Conservation (phyloP, 2,888 invertebrate species). For the Nebria brevicollis region DNA sequence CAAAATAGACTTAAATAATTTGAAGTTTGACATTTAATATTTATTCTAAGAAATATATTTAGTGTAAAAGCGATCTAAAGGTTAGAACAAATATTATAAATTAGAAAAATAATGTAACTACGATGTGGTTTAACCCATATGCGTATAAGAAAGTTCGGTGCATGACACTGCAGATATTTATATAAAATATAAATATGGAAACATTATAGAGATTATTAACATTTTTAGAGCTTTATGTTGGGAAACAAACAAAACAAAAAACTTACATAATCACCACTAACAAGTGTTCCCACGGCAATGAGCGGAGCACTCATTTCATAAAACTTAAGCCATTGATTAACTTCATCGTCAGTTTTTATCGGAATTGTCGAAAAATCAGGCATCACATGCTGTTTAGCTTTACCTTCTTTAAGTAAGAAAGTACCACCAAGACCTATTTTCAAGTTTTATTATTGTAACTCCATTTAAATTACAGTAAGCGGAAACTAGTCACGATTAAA, state of each 20-base stretch:
- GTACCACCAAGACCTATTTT: slow-evolving; percentile 84
- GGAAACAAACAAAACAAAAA: background rate
- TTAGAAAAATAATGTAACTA: too few relatives aligned
- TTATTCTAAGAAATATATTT: too few relatives aligned
- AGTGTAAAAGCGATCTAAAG: too few relatives aligned
- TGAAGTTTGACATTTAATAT: too few relatives aligned
- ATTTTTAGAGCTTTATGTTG: too few relatives aligned
- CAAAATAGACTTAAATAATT: too few relatives aligned
- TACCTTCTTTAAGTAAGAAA: slow-evolving; percentile 85
- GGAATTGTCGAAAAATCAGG: slow-evolving; percentile 86
- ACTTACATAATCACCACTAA: slow-evolving; percentile 83
- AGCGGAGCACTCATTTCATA: slow-evolving; percentile 92
- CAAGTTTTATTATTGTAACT: background rate
- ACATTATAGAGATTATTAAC: too few relatives aligned
- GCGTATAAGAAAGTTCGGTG: too few relatives aligned
- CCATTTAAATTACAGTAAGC: background rate
- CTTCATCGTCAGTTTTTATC: slow-evolving; percentile 75
- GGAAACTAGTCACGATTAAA: background rate
- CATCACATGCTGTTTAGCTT: slow-evolving; percentile 94
- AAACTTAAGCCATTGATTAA: slow-evolving; percentile 90
- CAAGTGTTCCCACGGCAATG: slow-evolving; percentile 86
- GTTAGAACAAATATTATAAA: too few relatives aligned
- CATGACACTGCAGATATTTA: too few relatives aligned
- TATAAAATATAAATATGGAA: too few relatives aligned
- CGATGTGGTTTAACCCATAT: too few relatives aligned